These are phyloP conservation scores for Halesus radiatus DNA, from an alignment of 1,140 invertebrate genomes.

Conservation along the genomic window DNA sequence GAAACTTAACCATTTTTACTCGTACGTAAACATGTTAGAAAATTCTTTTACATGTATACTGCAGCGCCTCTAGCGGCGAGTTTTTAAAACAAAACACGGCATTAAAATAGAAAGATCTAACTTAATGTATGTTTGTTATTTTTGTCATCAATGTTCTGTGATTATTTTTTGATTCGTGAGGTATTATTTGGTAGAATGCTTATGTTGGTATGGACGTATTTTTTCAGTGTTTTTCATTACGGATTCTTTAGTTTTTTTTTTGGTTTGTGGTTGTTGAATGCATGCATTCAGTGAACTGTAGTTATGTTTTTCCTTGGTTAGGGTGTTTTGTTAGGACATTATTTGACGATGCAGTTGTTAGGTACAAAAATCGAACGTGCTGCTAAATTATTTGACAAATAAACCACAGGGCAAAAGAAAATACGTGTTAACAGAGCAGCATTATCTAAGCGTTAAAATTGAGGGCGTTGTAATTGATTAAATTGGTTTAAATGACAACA, in stretches of 20 bases:
- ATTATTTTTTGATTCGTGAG: background rate
- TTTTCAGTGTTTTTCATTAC: slow-evolving; percentile 12
- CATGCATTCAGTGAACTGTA: background rate
- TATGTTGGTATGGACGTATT: background rate
- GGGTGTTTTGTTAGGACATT: too few relatives aligned
- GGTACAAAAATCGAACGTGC: background rate
- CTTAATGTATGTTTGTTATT: background rate
- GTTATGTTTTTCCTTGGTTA: background rate
- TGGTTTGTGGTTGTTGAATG: background rate
- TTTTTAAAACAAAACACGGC: background rate
- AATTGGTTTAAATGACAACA: too few relatives aligned
- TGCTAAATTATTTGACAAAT: background rate
- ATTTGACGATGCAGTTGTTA: background rate
- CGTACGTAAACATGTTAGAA: too few relatives aligned
- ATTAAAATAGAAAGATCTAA: background rate
- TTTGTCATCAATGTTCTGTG: background rate
- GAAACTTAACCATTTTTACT: background rate
- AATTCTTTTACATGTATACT: too few relatives aligned
- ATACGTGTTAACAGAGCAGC: too few relatives aligned
- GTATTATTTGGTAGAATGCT: background rate
- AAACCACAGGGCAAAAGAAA: background rate
- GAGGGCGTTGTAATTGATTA: too few relatives aligned
- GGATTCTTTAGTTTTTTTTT: background rate
- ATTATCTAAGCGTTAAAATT: too few relatives aligned
- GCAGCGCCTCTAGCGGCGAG: too few relatives aligned